Evolutionary conservation across 1,140 invertebrate genomes (phyloP).

Genomic region (Brachionus manjavacas): DNA sequence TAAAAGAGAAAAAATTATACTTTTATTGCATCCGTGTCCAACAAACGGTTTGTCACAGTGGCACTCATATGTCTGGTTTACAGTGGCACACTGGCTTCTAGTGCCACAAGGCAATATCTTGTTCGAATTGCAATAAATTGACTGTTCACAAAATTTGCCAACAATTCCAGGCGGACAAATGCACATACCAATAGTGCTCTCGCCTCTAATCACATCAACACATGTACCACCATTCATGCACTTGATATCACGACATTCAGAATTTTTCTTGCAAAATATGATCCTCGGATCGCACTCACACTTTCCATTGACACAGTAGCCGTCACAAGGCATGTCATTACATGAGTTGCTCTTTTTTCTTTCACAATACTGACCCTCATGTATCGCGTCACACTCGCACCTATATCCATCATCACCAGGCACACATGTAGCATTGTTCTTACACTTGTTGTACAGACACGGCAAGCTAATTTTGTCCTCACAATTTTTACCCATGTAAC

Average conservation of each 20-base stretch:
- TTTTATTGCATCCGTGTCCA: conserved; percentile 28
- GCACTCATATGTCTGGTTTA: conserved; percentile 26
- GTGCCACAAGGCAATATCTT: neutral
- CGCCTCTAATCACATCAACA: conserved; percentile 45
- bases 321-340: conserved; percentile 21
- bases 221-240: conserved; percentile 46
- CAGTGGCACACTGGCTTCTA: conserved; percentile 10
- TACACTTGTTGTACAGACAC: conserved; percentile 24
- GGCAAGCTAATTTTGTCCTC: neutral
- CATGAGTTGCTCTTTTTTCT: conserved; percentile 24
- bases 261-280: conserved; percentile 26
- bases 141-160: conserved; percentile 64
- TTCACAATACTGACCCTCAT: conserved; percentile 37
- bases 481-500: conserved; percentile 68
- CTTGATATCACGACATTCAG: conserved; percentile 22
- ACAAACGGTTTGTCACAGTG: conserved; percentile 14
- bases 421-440: conserved; percentile 12
- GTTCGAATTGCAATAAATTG: neutral
- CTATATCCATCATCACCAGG: neutral
- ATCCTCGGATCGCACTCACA: conserved; percentile 32
- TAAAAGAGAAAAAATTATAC: neutral
- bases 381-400: conserved; percentile 12
- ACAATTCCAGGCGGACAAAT: conserved; percentile 53
- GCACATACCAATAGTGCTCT: conserved; percentile 64
- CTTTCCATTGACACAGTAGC: conserved; percentile 38